These are phyloP conservation scores for Distichodus sexfasciatus DNA, from an alignment of 2,797 vertebrate genomes.

Conservation along the genomic window DNA sequence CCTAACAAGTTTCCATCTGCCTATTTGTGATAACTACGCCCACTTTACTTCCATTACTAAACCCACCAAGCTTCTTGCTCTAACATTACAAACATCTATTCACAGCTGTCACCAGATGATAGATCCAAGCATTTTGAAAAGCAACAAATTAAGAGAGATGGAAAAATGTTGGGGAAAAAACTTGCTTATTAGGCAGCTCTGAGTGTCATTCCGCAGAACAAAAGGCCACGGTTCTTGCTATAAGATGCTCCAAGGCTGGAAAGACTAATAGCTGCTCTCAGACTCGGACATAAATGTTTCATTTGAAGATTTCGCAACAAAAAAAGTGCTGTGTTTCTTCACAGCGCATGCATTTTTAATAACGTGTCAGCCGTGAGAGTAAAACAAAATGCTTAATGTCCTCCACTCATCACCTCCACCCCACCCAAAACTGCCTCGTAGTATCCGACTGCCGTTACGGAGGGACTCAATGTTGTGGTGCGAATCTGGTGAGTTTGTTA, in stretches of 20 bases:
- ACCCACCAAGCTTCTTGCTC: too few relatives aligned
- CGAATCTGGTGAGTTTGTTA: not conserved
- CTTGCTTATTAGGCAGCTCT: too few relatives aligned
- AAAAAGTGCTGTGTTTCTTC: constrained; percentile 40
- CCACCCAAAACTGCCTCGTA: not conserved
- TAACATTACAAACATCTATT: too few relatives aligned
- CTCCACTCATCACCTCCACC: not conserved
- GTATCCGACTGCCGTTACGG: constrained; percentile 9
- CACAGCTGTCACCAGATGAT: too few relatives aligned
- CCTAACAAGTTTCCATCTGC: too few relatives aligned
- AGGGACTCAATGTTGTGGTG: constrained; percentile 1
- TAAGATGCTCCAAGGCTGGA: constrained; percentile 1
- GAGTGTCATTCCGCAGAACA: constrained; percentile 4
- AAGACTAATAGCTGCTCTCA: constrained; percentile 43
- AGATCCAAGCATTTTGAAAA: too few relatives aligned
- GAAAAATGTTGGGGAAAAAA: too few relatives aligned
- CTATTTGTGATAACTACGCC: too few relatives aligned
- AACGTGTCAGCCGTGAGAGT: constrained; percentile 12
- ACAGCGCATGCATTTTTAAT: constrained; percentile 42
- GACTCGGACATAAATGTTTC: constrained; percentile 43
- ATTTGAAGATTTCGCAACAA: constrained; percentile 33
- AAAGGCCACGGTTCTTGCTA: not conserved
- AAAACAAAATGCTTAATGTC: constrained; percentile 40
- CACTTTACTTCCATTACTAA: too few relatives aligned
- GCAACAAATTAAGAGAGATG: not conserved